Evolutionary conservation across 2,797 vertebrate genomes (phyloP).

Genomic region (Brachyrhaphis roseni): DNA sequence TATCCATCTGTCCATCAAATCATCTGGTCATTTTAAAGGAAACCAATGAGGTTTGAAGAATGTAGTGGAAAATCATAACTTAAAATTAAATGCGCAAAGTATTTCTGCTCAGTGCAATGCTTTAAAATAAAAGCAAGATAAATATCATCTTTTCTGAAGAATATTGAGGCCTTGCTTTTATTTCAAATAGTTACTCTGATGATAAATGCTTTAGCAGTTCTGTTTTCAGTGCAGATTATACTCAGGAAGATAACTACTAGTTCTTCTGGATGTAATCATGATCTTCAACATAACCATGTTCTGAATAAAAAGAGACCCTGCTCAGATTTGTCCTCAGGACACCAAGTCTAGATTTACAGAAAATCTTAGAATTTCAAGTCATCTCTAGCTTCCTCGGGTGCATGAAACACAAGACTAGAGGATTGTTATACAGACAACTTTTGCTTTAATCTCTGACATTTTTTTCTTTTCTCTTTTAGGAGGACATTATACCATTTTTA

Average conservation of each 20-base stretch:
- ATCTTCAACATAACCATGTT: not conserved
- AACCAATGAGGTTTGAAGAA: too few relatives aligned
- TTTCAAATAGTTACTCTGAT: not conserved
- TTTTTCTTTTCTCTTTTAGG: constrained; percentile 30
- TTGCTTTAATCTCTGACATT: constrained; percentile 12
- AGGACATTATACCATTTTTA: constrained; percentile 49
- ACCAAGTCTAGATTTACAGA: not conserved
- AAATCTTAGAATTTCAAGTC: not conserved
- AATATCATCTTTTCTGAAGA: not conserved
- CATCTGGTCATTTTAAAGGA: too few relatives aligned
- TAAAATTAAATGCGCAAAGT: not conserved
- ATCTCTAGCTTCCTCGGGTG: not conserved
- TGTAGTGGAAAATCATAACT: not conserved
- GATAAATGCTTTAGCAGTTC: not conserved
- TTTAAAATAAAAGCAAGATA: not conserved
- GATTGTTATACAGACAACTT: not conserved
- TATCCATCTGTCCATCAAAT: too few relatives aligned
- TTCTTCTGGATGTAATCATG: not conserved
- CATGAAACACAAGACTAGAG: not conserved
- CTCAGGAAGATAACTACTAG: not conserved
- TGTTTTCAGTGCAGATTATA: not conserved
- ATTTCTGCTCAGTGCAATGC: not conserved
- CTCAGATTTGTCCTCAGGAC: not conserved
- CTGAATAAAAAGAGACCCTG: not conserved
- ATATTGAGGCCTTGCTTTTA: not conserved